Conservation (phyloP, 1,140 invertebrate genomes). For the Platorchestia sp. region DNA sequence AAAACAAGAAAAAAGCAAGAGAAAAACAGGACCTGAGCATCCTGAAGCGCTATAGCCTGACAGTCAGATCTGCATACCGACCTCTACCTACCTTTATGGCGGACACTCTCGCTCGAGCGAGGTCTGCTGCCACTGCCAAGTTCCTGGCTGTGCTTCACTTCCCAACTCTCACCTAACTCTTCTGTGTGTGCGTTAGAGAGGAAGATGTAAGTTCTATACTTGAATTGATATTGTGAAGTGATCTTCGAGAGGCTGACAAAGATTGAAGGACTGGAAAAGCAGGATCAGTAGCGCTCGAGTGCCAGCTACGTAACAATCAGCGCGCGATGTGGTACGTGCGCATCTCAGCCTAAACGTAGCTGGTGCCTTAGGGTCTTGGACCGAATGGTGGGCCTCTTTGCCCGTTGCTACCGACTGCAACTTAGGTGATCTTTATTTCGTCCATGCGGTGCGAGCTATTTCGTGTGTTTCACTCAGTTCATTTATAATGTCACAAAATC, state of each 20-base stretch:
- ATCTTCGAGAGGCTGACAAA: background rate
- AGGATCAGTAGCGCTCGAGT: background rate
- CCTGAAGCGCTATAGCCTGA: slow-evolving; percentile 37
- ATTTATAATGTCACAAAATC: background rate
- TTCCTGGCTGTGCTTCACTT: background rate
- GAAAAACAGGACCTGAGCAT: slow-evolving; percentile 23
- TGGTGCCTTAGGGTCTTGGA: background rate
- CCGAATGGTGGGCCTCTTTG: slow-evolving; percentile 4
- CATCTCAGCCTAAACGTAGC: background rate
- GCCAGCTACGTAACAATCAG: background rate
- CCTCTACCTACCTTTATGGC: slow-evolving; percentile 34
- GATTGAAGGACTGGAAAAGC: background rate
- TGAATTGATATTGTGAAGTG: background rate
- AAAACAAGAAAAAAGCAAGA: slow-evolving; percentile 3
- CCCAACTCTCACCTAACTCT: background rate
- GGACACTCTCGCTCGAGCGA: slow-evolving; percentile 2
- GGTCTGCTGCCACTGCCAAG: background rate
- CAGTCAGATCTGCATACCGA: slow-evolving; percentile 45
- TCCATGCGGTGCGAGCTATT: background rate
- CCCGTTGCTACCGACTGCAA: background rate
- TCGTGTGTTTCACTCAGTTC: background rate
- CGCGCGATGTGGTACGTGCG: background rate
- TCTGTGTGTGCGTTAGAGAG: background rate
- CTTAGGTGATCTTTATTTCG: background rate
- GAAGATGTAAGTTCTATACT: background rate